These are phyloP conservation scores for Pterocles burchelli DNA, from an alignment of 2,113 vertebrate genomes.

Conservation along the genomic window DNA sequence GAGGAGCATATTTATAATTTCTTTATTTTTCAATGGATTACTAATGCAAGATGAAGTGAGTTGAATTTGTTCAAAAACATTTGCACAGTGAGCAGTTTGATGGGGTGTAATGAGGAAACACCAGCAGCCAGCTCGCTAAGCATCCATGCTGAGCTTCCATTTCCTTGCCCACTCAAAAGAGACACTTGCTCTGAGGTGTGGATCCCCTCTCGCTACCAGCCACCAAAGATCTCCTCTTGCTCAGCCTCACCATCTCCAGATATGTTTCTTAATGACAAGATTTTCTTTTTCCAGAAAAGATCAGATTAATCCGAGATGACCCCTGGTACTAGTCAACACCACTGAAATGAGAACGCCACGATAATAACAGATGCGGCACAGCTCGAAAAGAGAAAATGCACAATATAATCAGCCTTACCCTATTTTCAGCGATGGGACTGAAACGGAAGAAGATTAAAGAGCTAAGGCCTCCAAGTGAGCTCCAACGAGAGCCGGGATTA, in stretches of 20 bases:
- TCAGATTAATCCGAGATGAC: constrained; percentile 13
- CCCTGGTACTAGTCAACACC: not conserved
- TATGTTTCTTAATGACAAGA: fast-evolving
- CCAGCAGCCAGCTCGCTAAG: not conserved
- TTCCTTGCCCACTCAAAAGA: not conserved
- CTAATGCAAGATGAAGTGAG: not conserved
- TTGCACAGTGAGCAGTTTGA: not conserved
- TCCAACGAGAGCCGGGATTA: constrained; percentile 2
- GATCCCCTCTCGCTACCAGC: not conserved
- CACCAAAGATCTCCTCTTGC: not conserved
- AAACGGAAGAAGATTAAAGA: constrained; percentile 29
- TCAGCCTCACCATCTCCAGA: not conserved
- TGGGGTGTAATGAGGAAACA: not conserved
- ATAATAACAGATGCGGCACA: not conserved
- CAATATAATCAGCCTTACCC: constrained; percentile 57
- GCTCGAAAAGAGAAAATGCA: constrained; percentile 31
- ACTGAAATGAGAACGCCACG: fast-evolving
- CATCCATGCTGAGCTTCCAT: not conserved
- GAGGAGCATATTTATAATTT: fast-evolving
- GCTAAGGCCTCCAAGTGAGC: not conserved
- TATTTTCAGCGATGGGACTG: constrained; percentile 8
- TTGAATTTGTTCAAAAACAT: not conserved
- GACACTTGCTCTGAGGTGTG: fast-evolving
- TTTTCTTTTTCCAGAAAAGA: not conserved
- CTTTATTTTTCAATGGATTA: not conserved